Conservation (phyloP, 92 coral and sea anemone genomes). For the Micromussa lordhowensis region DNA sequence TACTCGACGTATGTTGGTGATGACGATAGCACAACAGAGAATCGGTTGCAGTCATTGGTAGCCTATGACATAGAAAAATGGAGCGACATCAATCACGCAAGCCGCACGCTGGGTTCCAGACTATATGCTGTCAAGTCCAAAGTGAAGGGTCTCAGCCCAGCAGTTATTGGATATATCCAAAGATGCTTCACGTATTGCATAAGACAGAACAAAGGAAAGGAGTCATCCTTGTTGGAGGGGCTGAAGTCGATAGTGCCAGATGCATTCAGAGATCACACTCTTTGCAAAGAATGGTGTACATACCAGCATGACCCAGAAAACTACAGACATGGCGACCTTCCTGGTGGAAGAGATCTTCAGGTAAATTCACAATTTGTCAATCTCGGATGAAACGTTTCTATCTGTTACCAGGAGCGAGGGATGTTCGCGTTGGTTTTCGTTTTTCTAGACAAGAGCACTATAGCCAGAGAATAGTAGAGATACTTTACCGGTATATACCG, state of each 20-base stretch:
- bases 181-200: conserved; percentile 57
- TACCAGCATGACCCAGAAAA: conserved; percentile 28
- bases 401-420: too few species aligned
- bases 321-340: conserved; percentile 26
- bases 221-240: conserved; percentile 11
- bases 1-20: not conserved
- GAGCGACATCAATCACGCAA: conserved; percentile 47
- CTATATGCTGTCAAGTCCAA: conserved; percentile 25
- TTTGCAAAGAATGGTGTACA: conserved; percentile 51
- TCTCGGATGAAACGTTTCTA: not conserved
- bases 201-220: conserved; percentile 48
- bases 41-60: conserved; percentile 11
- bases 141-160: conserved; percentile 42
- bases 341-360: conserved; percentile 47
- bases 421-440: too few species aligned
- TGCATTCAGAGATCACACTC: conserved; percentile 50
- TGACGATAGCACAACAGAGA: conserved; percentile 42
- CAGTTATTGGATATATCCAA: conserved; percentile 24
- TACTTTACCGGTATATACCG: too few species aligned
- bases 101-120: too few species aligned
- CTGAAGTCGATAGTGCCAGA: conserved; percentile 64
- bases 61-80: conserved; percentile 34
- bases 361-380: conserved; percentile 1
- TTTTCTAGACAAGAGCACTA: too few species aligned
- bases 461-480: too few species aligned